These are phyloP conservation scores for Peromyscus nudipes DNA, from an alignment of 2,797 vertebrate genomes.

Conservation along the genomic window DNA sequence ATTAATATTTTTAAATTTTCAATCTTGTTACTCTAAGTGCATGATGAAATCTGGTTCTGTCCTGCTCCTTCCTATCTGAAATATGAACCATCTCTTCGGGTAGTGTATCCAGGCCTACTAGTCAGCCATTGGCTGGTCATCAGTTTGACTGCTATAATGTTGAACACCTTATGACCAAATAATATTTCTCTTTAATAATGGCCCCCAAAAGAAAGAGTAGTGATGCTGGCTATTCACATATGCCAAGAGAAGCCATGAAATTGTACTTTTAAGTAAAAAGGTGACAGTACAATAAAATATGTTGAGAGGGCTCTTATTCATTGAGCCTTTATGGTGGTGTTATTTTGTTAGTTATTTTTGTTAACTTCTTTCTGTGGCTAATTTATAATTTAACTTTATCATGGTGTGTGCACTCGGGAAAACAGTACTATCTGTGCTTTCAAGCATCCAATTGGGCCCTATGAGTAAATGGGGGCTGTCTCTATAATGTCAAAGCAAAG, in stretches of 20 bases:
- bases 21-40: not conserved
- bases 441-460: not conserved
- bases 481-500: constrained; percentile 23
- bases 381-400: not conserved
- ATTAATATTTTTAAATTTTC: not conserved
- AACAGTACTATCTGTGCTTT: not conserved
- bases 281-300: not conserved
- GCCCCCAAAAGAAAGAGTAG: not conserved
- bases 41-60: not conserved
- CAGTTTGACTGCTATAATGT: not conserved
- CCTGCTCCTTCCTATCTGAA: not conserved
- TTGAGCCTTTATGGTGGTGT: not conserved
- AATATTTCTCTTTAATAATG: not conserved
- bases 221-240: not conserved
- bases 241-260: not conserved
- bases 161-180: not conserved
- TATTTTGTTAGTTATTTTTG: not conserved
- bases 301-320: not conserved
- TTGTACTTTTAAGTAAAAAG: not conserved
- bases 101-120: not conserved
- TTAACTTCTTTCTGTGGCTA: not conserved
- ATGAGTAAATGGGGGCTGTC: not conserved
- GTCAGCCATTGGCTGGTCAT: not conserved
- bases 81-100: not conserved
- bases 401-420: not conserved